Base-by-base conservation (phyloP, 2,113 vertebrate species). In the Melierax canorus region DNA sequence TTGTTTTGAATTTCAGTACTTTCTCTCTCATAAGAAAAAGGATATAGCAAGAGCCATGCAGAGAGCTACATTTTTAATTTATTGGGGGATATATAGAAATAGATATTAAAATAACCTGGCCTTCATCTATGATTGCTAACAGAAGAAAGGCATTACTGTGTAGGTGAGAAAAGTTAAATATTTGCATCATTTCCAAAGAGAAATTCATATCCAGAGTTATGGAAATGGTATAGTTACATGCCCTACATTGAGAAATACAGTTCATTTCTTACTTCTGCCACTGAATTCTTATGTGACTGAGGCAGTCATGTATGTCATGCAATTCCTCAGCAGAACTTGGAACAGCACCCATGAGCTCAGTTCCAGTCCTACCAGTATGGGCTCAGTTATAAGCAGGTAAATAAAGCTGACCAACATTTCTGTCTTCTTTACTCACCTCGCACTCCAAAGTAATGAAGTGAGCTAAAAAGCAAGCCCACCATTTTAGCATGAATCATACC, bases 101-200 rank as follows among this genome's bases (percentile, higher is more conserved):
- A 3, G 15, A 50, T 89, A 62, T 69, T 72, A 55, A 84, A 93
- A 50, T 67, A 90, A 4, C 59, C 32, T 73, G 62, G 9, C 64
- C 64, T 93, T 88, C 39, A 77, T 51, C 41, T 83, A 5, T 18
- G 77, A 71, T 64, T 86, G 29, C 41, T 92, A 77, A 48, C 27
- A 95, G 88, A 86, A 94, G 22, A 81, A 78, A 85, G 21, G 4
- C 8, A 29, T 59, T 71, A 74, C 15, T 27, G 0, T 63, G 20
- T 84, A 80, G 59, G 43, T 56, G 36, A 94, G 76, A 92, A 74
- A 89, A 74, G 64, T 78, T 75, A 80, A 82, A 89, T 75, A 84
- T 87, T 81, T 94, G 48, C 19, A 32, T 74, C 2, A 71, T 87
- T 94, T 87, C 16, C 62, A 88, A 85, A 60, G 43, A 78, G 30